Evolutionary conservation across 2,797 vertebrate genomes (phyloP).

Genomic region (Emydoidea blandingii): DNA sequence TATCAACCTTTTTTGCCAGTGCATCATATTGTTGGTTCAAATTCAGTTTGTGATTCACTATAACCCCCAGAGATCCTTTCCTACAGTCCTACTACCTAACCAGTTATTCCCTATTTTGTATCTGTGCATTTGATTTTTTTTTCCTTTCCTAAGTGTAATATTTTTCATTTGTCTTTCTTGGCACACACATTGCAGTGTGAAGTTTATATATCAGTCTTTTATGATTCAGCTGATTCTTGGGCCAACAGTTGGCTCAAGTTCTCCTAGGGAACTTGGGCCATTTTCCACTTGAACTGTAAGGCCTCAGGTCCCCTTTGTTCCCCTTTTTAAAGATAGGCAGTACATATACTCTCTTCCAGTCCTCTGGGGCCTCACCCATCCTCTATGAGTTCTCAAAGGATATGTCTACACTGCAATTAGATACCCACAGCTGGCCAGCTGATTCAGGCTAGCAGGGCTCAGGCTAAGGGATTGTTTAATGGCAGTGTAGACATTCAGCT

Average conservation of each 20-base stretch:
- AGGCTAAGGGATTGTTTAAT: too few relatives aligned
- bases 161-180: not conserved
- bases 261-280: not conserved
- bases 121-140: not conserved
- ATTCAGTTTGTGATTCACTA: too few relatives aligned
- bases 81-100: not conserved
- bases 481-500: too few relatives aligned
- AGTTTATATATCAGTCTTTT: not conserved
- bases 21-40: not conserved
- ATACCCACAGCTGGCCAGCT: too few relatives aligned
- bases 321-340: too few relatives aligned
- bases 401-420: too few relatives aligned
- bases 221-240: not conserved
- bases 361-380: too few relatives aligned
- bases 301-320: too few relatives aligned
- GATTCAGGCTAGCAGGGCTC: too few relatives aligned
- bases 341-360: too few relatives aligned
- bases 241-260: not conserved
- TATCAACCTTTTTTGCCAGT: not conserved
- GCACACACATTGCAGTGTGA: not conserved
- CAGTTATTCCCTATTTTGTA: not conserved
- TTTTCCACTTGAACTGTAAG: not conserved
- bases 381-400: too few relatives aligned
- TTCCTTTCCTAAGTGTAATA: not conserved
- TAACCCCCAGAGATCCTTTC: not conserved